A percentile compares a stretch with the other conserved stretches of the same genome.
Conservation (phyloP, 2,113 vertebrate genomes). For the Okapia johnstoni region DNA sequence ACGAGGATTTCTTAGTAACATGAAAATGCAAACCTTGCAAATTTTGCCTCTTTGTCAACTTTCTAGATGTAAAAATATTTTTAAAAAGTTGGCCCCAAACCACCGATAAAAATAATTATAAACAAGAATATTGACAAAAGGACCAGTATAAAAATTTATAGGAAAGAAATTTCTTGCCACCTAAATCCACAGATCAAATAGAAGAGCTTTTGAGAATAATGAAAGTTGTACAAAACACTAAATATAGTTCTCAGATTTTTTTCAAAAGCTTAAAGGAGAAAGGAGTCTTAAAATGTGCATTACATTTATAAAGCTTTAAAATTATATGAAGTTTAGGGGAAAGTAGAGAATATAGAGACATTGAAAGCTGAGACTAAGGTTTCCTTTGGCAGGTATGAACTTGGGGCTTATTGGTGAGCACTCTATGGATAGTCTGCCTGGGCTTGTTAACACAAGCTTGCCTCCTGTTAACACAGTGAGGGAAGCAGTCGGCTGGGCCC, state of each 20-base stretch:
- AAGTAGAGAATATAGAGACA: slow-evolving; percentile 67
- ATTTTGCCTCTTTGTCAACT: neutral
- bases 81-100: neutral
- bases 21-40: neutral
- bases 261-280: neutral
- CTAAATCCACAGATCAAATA: neutral
- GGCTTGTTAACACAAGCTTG: neutral
- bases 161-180: slow-evolving; percentile 17
- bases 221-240: slow-evolving; percentile 39
- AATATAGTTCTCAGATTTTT: slow-evolving; percentile 60
- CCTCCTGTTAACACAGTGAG: slow-evolving; percentile 75
- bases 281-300: slow-evolving; percentile 71
- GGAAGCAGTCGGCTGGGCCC: slow-evolving; percentile 67
- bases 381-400: slow-evolving; percentile 74
- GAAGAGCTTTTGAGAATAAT: slow-evolving; percentile 27
- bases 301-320: slow-evolving; percentile 69
- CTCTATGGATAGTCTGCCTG: slow-evolving; percentile 76
- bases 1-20: neutral
- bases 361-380: slow-evolving; percentile 73
- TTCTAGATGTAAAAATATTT: neutral
- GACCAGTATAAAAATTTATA: neutral
- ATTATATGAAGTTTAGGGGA: slow-evolving; percentile 66
- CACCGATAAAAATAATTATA: neutral
- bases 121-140: neutral
- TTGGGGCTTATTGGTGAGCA: slow-evolving; percentile 50